Evolutionary conservation across 2,797 vertebrate genomes (phyloP).

Genomic region (Poecile montanus): DNA sequence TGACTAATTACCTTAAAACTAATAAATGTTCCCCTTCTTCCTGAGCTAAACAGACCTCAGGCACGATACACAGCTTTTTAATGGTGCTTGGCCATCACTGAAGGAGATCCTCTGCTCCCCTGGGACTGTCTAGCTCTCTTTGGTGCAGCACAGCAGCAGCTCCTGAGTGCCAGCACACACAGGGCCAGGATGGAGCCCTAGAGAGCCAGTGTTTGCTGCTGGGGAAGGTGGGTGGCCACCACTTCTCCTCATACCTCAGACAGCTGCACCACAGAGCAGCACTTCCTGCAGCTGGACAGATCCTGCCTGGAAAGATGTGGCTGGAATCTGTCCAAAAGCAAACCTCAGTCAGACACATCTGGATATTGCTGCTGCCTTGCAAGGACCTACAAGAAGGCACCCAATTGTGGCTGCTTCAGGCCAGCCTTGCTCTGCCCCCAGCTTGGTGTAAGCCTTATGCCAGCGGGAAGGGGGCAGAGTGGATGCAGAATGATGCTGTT

Average conservation of each 20-base stretch:
- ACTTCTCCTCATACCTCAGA: background rate
- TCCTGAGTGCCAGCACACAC: background rate
- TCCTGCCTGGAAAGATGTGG: background rate
- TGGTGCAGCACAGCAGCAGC: background rate
- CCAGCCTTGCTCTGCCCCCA: background rate
- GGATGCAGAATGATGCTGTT: background rate
- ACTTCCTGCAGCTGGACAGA: background rate
- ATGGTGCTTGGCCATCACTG: background rate
- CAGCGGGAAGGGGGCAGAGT: background rate
- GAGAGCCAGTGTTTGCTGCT: accelerated
- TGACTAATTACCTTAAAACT: background rate
- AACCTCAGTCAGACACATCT: background rate
- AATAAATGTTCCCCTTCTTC: background rate
- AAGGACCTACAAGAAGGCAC: background rate
- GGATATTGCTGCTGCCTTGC: background rate
- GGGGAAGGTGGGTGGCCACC: background rate
- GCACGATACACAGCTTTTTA: background rate
- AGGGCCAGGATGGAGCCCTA: accelerated
- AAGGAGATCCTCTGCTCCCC: background rate
- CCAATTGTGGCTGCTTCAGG: background rate
- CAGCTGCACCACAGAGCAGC: background rate
- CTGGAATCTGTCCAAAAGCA: background rate
- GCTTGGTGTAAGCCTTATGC: background rate
- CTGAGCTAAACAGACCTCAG: background rate
- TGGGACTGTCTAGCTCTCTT: background rate